phyloP scores from a whole-genome alignment of 2,797 vertebrate species.

The Microctenopoma lineatum region DNA sequence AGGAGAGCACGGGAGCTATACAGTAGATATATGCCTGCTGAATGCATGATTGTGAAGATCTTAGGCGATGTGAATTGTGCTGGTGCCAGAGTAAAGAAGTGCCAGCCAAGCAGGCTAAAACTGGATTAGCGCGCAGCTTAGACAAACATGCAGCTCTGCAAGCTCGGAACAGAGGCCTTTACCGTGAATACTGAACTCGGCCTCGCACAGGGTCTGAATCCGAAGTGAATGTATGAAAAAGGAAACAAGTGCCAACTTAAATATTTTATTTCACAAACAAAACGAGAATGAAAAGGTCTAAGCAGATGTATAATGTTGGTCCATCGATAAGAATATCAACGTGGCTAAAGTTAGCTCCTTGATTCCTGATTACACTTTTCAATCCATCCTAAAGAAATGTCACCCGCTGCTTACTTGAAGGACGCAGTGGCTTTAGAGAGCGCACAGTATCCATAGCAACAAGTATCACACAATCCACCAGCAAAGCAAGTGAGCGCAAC shows the following conservation, averaged over 20 bases:
- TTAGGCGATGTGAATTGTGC: constrained; percentile 38
- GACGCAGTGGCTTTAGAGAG: constrained; percentile 1
- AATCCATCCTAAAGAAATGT: background rate
- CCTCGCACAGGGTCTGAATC: background rate
- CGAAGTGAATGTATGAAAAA: background rate
- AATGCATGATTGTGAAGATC: constrained; percentile 56
- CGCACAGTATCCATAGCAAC: constrained; percentile 43
- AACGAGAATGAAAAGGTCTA: background rate
- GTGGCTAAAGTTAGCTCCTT: background rate
- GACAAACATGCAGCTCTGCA: constrained; percentile 27
- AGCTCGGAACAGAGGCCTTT: constrained; percentile 7
- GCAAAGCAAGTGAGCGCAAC: background rate
- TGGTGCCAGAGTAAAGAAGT: constrained; percentile 39
- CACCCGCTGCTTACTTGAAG: constrained; percentile 1
- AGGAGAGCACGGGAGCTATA: constrained; percentile 22
- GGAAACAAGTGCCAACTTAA: background rate
- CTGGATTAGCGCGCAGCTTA: constrained; percentile 58
- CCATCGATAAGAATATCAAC: background rate
- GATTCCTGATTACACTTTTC: background rate
- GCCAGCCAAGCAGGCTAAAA: constrained; percentile 69
- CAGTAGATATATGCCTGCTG: constrained; percentile 46
- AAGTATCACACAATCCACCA: background rate
- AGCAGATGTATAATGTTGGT: too few species aligned
- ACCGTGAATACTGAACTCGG: constrained; percentile 17
- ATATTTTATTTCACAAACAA: background rate